These are phyloP conservation scores for Petrolisthes manimaculis DNA, from an alignment of 2,888 invertebrate species.

Conservation along the genomic window DNA sequence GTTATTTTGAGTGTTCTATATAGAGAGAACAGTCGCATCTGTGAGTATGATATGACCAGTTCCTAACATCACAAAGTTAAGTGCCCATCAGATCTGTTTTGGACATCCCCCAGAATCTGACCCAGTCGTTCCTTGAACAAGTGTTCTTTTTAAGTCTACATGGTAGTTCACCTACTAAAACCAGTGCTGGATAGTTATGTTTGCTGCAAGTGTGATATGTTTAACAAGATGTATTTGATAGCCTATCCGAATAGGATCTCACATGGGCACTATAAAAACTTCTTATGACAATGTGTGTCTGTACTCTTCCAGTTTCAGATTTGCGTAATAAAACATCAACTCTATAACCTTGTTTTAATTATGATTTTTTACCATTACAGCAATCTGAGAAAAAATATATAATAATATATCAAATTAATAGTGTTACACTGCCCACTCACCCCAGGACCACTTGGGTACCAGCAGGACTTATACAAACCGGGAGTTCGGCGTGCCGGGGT, in stretches of 20 bases:
- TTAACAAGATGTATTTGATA: conserved; percentile 52
- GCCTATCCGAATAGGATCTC: conserved; percentile 61
- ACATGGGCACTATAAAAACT: conserved; percentile 62
- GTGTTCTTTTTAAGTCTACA: conserved; percentile 53
- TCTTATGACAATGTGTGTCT: conserved; percentile 62
- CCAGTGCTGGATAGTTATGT: conserved; percentile 53
- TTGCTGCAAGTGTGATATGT: conserved; percentile 55
- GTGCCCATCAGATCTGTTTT: conserved; percentile 61
- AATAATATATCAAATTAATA: too few species aligned
- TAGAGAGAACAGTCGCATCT: conserved; percentile 62
- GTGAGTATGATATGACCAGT: conserved; percentile 62
- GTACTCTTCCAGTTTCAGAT: conserved; percentile 63
- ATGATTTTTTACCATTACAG: too few species aligned
- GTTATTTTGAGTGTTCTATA: conserved; percentile 49
- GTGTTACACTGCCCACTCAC: too few species aligned
- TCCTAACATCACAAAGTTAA: conserved; percentile 63
- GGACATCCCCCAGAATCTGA: conserved; percentile 59
- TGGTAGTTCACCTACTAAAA: conserved; percentile 52
- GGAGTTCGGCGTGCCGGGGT: too few species aligned
- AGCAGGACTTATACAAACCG: too few species aligned
- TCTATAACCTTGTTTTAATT: conserved; percentile 48
- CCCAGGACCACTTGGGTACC: too few species aligned
- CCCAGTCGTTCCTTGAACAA: conserved; percentile 49
- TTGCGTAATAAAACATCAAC: conserved; percentile 64
- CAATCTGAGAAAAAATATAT: too few species aligned